phyloP scores from a whole-genome alignment of 2,888 invertebrate species.

The Philereme vetulata region DNA sequence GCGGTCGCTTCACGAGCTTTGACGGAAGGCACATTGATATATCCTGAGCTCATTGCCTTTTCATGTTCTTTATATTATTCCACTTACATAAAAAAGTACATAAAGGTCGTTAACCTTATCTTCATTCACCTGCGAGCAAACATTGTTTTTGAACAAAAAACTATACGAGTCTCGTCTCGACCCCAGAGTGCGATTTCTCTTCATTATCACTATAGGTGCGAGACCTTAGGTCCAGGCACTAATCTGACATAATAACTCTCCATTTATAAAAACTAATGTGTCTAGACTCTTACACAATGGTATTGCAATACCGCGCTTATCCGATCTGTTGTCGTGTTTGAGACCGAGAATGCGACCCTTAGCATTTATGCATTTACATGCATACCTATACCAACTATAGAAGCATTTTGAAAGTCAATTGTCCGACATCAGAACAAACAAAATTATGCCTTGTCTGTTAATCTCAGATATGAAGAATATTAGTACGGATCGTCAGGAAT shows the following conservation, averaged over 20 bases:
- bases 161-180: conserved; percentile 6
- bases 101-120: background rate
- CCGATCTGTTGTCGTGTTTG: conserved; percentile 31
- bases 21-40: conserved; percentile 52
- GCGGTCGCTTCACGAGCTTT: conserved; percentile 54
- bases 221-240: conserved; percentile 18
- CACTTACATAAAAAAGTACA: conserved; percentile 22
- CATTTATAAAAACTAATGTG: conserved; percentile 34
- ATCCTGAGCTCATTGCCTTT: conserved; percentile 46
- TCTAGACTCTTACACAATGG: conserved; percentile 34
- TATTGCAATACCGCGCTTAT: conserved; percentile 33
- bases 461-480: conserved; percentile 26
- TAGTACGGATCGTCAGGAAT: conserved; percentile 31
- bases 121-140: background rate
- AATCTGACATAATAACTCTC: conserved; percentile 31
- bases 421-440: conserved; percentile 16
- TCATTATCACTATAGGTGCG: conserved; percentile 25
- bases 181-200: conserved; percentile 20
- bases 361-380: conserved; percentile 32
- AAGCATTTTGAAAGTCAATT: conserved; percentile 32
- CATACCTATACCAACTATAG: conserved; percentile 24
- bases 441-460: conserved; percentile 28
- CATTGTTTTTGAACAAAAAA: conserved; percentile 2
- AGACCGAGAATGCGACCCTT: conserved; percentile 33
- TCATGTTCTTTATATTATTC: conserved; percentile 46